Evolutionary conservation across 2,797 vertebrate genomes (phyloP).

Genomic region (Psittacula echo): DNA sequence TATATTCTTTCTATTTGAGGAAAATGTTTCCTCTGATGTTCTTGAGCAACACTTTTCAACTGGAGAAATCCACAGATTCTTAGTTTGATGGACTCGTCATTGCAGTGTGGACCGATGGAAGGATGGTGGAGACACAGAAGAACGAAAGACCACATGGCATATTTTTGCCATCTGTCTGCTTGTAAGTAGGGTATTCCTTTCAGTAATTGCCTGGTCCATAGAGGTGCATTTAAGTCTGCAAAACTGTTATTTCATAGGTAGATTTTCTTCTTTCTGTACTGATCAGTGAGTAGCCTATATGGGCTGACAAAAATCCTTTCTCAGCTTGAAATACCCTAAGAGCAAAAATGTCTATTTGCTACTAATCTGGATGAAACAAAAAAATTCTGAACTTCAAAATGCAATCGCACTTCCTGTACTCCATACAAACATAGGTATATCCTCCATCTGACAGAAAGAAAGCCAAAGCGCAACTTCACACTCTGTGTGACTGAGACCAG

Average conservation of each 20-base stretch:
- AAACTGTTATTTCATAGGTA: background rate
- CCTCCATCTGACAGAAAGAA: background rate
- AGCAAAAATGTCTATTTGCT: background rate
- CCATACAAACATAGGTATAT: background rate
- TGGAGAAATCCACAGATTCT: slow-evolving; percentile 48
- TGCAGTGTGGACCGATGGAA: background rate
- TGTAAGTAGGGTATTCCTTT: background rate
- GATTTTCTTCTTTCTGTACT: background rate
- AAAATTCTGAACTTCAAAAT: background rate
- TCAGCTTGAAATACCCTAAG: background rate
- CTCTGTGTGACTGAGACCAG: background rate
- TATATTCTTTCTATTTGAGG: slow-evolving; percentile 50
- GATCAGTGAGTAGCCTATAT: background rate
- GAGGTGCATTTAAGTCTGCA: background rate
- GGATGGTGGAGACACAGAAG: background rate
- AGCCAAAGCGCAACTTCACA: background rate
- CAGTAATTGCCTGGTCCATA: background rate
- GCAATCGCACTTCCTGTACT: accelerated
- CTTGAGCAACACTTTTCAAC: slow-evolving; percentile 34
- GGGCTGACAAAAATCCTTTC: background rate
- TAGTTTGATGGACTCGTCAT: slow-evolving; percentile 1
- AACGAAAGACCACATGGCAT: background rate
- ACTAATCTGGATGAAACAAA: background rate
- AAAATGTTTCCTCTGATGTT: slow-evolving; percentile 55
- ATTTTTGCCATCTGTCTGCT: slow-evolving; percentile 36